These are phyloP conservation scores for Sanderia malayensis DNA, from an alignment of 30 jellyfish, hydroid and myxozoan genomes.

Conservation along the genomic window DNA sequence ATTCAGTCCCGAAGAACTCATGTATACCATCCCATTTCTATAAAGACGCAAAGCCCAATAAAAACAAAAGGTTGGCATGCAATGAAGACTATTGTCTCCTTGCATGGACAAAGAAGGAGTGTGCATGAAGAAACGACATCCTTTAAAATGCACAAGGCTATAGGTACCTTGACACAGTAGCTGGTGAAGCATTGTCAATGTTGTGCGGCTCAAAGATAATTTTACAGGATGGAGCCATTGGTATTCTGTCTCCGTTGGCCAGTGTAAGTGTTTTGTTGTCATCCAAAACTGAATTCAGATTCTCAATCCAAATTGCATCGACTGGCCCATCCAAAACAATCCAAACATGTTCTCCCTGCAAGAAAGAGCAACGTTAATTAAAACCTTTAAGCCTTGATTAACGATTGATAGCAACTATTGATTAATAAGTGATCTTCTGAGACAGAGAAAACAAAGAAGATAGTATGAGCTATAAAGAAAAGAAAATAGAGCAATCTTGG, in stretches of 20 bases:
- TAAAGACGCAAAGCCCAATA: too few relatives aligned
- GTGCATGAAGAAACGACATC: too few relatives aligned
- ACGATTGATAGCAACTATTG: too few relatives aligned
- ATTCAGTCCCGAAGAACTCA: conserved; percentile 92
- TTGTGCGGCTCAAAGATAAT: conserved; percentile 91
- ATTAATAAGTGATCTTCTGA: too few relatives aligned
- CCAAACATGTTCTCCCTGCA: conserved; percentile 88
- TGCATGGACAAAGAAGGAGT: too few relatives aligned
- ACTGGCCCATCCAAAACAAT: conserved; percentile 95
- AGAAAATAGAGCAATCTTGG: too few relatives aligned
- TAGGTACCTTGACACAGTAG: conserved; percentile 91
- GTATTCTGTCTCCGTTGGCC: conserved; percentile 95
- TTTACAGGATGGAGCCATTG: conserved; percentile 89
- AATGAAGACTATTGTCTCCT: too few relatives aligned
- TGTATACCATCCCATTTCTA: conserved; percentile 95
- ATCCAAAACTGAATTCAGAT: conserved; percentile 83
- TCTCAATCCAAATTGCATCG: conserved; percentile 93
- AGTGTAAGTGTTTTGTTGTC: conserved; percentile 89
- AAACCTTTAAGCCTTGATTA: too few relatives aligned
- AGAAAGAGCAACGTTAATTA: too few relatives aligned
- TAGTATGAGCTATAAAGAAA: too few relatives aligned
- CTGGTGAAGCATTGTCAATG: conserved; percentile 93
- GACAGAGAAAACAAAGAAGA: too few relatives aligned
- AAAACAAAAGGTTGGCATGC: neutral
- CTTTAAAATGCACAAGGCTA: too few relatives aligned